A percentile compares a stretch with the other conserved stretches of the same genome.
Evolutionary conservation across 2,888 invertebrate species (phyloP).

Genomic region (Coleophora deauratella): DNA sequence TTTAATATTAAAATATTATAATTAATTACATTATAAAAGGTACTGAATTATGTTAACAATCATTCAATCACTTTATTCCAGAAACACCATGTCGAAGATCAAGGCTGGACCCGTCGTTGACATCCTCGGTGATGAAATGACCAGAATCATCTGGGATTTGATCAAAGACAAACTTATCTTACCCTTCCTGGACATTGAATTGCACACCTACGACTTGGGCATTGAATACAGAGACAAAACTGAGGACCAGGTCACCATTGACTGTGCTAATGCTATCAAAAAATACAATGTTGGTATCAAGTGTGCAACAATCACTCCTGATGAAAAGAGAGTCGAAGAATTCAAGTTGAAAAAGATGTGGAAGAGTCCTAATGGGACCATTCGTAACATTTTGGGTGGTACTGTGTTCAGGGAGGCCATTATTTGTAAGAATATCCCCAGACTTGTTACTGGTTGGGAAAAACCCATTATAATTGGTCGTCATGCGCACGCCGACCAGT

Average conservation of each 20-base stretch:
- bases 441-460: slow-evolving; percentile 95
- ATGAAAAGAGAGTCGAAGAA: slow-evolving; percentile 95
- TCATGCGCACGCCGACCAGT: slow-evolving; percentile 98
- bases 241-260: slow-evolving; percentile 95
- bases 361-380: slow-evolving; percentile 93
- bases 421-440: slow-evolving; percentile 94
- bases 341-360: slow-evolving; percentile 92
- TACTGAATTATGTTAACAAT: too few species aligned
- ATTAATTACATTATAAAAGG: too few species aligned
- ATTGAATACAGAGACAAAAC: slow-evolving; percentile 96
- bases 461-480: slow-evolving; percentile 98
- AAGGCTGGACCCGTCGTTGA: slow-evolving; percentile 93
- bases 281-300: slow-evolving; percentile 99
- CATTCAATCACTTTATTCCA: slow-evolving; percentile 18
- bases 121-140: slow-evolving; percentile 96
- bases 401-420: slow-evolving; percentile 91
- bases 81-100: slow-evolving; percentile 73
- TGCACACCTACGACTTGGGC: slow-evolving; percentile 95
- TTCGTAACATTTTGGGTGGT: slow-evolving; percentile 89
- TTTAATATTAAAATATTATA: too few species aligned
- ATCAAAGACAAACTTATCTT: slow-evolving; percentile 98
- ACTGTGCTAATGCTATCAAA: slow-evolving; percentile 96
- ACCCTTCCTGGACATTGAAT: slow-evolving; percentile 95
- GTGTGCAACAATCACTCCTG: slow-evolving; percentile 99
- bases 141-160: slow-evolving; percentile 97